These are phyloP conservation scores for Ceratoteleas bidentatus DNA, from an alignment of 1,140 invertebrate species.

Conservation along the genomic window DNA sequence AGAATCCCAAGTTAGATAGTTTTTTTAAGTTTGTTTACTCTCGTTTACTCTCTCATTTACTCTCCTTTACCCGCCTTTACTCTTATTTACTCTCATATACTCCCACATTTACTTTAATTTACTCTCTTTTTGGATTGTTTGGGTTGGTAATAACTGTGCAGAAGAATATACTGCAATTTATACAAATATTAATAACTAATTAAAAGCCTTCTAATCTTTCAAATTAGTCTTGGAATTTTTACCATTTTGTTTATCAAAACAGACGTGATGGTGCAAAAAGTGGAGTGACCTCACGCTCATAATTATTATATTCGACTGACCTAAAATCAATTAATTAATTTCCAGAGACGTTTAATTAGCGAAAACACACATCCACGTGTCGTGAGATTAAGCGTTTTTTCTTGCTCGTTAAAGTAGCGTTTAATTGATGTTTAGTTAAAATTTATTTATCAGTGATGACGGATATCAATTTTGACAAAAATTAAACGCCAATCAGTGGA, in stretches of 20 bases:
- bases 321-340: conserved; percentile 9
- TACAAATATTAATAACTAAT: too few relatives aligned
- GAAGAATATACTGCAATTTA: too few relatives aligned
- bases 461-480: conserved; percentile 32
- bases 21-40: too few relatives aligned
- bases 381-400: not conserved
- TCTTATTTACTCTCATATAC: too few relatives aligned
- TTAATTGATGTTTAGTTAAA: conserved; percentile 43
- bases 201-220: conserved; percentile 19
- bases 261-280: not conserved
- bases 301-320: not conserved
- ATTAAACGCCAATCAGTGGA: conserved; percentile 38
- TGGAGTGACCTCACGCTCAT: not conserved
- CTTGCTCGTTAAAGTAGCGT: conserved; percentile 31
- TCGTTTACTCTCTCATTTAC: too few relatives aligned
- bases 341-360: not conserved
- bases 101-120: too few relatives aligned
- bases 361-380: not conserved
- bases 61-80: too few relatives aligned
- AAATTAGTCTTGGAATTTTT: conserved; percentile 25
- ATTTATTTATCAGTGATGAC: conserved; percentile 33
- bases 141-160: too few relatives aligned
- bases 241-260: conserved; percentile 1
- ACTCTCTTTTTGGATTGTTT: too few relatives aligned
- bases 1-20: too few relatives aligned